Conservation (phyloP, 2,888 invertebrate genomes). For the Acronicta aceris region DNA sequence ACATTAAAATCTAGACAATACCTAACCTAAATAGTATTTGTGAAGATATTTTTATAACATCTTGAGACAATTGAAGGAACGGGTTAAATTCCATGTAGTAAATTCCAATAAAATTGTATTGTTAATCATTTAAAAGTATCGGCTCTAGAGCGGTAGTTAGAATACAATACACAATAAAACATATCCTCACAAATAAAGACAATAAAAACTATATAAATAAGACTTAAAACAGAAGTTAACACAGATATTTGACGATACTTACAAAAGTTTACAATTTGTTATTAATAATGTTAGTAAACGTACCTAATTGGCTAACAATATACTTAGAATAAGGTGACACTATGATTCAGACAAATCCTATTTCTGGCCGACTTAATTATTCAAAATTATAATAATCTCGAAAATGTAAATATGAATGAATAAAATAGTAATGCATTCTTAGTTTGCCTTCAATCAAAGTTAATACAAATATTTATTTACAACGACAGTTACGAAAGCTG, state of each 20-base stretch:
- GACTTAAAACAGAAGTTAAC: constrained; percentile 75
- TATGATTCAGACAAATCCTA: constrained; percentile 6
- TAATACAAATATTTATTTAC: not conserved
- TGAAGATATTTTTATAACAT: constrained; percentile 21
- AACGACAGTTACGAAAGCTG: not conserved
- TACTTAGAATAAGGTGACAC: constrained; percentile 6
- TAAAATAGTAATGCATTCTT: not conserved
- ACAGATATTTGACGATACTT: constrained; percentile 83
- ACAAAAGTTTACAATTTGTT: constrained; percentile 64
- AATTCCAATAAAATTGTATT: too few relatives aligned
- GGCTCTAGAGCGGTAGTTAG: too few relatives aligned
- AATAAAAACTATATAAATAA: constrained; percentile 63
- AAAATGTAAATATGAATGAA: constrained; percentile 4
- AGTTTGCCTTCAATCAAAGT: too few relatives aligned
- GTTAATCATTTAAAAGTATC: too few relatives aligned
- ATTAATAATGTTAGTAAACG: constrained; percentile 34
- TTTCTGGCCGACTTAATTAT: constrained; percentile 4
- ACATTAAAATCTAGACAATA: constrained; percentile 37
- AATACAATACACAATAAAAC: not conserved
- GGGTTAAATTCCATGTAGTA: not conserved
- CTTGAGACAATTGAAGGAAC: not conserved
- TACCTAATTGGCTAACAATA: constrained; percentile 51
- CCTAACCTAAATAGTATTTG: constrained; percentile 24
- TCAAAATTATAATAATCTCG: constrained; percentile 3
- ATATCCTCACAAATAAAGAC: constrained; percentile 31